Base-by-base conservation (phyloP, 2,888 invertebrate species). In the Atrina japonica region DNA sequence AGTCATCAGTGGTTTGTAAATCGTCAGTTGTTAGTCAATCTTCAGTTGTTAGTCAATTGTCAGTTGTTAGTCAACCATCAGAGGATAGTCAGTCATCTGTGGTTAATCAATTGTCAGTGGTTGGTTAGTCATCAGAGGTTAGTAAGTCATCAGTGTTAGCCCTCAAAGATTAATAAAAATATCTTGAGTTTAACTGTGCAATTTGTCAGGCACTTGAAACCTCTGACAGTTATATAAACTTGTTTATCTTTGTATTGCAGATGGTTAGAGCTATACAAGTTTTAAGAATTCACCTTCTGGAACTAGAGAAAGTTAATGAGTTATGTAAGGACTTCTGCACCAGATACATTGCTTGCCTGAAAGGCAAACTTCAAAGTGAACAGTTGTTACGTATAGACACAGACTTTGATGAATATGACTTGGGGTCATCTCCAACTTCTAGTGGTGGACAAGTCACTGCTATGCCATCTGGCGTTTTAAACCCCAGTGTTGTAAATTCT, bases 281-380 rank as follows among this genome's bases (percentile, higher is more conserved):
- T 75, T 92, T 97, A 77, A 93, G 97, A 86, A 97, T 97, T 90
- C 97, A 97, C 91, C 93, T 97, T 58, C 91, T 97, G 81, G 97
- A 97, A 90, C 91, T 97, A 89, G 96, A 97, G 91, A 97, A 97
- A 91, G 97, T 97, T 18, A 96, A 97, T 91, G 97, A 97, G 91
- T 90, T 97, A 84, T 97, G 97, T 91, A 95, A 96, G 85, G 97
- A 97, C 92, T 97, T 97, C 92, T 97, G 97, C 92, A 95, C 95
- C 78, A 93, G 97, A 63, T 97, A 97, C 92, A 97, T 92, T 47
- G 95, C 96, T 55, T 96, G 96, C 88, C 92, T 97, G 80, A 96
- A 96, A 90, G 95, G 76, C 94, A 90, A 90, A 76, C 80, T 91
- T 14, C 89, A 90, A 63, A 89, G 88, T 77, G 90, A 90, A 55